A percentile compares a stretch with the other conserved stretches of the same genome.
Evolutionary conservation across 2,888 invertebrate genomes (phyloP).

Genomic region (Drosophila kanekoi): DNA sequence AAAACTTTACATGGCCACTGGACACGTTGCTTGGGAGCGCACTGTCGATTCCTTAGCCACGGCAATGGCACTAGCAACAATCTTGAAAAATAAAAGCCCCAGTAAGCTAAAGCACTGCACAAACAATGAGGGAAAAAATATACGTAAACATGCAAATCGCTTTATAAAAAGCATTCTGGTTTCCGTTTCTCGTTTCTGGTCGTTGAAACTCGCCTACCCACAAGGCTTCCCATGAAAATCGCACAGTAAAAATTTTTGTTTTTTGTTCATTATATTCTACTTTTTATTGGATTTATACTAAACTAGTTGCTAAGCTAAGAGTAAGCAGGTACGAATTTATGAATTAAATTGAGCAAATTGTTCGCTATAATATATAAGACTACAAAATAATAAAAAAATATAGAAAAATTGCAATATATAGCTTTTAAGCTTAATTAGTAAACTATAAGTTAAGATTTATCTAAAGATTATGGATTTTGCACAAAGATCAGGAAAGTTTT

Average conservation of each 20-base stretch:
- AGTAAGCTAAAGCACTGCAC: constrained; percentile 9
- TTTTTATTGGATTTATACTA: constrained; percentile 41
- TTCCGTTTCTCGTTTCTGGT: constrained; percentile 7
- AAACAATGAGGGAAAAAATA: constrained; percentile 11
- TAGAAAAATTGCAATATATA: no score
- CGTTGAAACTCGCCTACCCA: constrained; percentile 18
- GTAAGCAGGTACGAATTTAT: constrained; percentile 6
- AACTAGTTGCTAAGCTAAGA: constrained; percentile 32
- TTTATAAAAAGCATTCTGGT: constrained; percentile 53
- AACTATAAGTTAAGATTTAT: no score
- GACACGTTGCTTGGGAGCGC: constrained; percentile 42
- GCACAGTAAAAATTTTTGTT: constrained; percentile 28
- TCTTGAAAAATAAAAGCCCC: constrained; percentile 28
- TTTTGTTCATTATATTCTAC: constrained; percentile 21
- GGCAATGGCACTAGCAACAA: constrained; percentile 26
- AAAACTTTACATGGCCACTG: constrained; percentile 34
- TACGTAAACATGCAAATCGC: constrained; percentile 61
- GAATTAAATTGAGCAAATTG: constrained; percentile 12
- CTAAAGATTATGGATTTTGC: no score
- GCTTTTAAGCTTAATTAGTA: no score
- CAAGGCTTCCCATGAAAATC: constrained; percentile 21
- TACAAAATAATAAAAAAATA: not conserved
- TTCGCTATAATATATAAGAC: not conserved
- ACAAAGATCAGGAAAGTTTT: no score
- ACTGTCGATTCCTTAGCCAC: constrained; percentile 8